Conservation (phyloP, 1,140 invertebrate genomes). For the Microplitis mediator region DNA sequence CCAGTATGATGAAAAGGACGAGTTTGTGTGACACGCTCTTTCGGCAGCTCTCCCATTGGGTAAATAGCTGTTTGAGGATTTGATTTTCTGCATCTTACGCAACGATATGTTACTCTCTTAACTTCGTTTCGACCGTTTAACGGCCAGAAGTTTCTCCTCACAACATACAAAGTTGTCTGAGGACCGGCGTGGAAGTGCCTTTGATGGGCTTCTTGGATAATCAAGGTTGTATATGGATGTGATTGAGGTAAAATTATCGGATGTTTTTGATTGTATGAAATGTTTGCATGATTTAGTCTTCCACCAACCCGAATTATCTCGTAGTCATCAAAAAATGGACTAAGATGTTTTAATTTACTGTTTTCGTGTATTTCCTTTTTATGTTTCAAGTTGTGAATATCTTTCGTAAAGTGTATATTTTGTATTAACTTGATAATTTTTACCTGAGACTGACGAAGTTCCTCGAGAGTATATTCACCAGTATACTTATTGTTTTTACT, state of each 20-base stretch:
- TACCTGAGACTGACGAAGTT: background rate
- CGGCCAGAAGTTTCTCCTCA: background rate
- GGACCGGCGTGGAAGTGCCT: background rate
- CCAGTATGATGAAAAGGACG: slow-evolving; percentile 2
- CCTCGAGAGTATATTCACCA: background rate
- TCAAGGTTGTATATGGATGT: background rate
- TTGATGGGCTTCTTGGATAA: background rate
- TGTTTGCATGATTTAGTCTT: background rate
- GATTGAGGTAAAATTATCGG: background rate
- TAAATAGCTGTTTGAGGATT: background rate
- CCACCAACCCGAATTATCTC: background rate
- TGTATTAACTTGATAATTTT: background rate
- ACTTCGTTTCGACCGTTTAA: background rate
- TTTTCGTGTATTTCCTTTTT: background rate
- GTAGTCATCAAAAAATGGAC: slow-evolving; percentile 1
- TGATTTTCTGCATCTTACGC: background rate
- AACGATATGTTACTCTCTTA: background rate
- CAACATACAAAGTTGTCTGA: background rate
- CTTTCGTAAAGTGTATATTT: background rate
- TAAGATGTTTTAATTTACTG: background rate
- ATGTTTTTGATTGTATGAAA: slow-evolving; percentile 2
- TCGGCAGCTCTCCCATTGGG: background rate
- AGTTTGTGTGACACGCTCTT: background rate
- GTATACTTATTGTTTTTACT: background rate
- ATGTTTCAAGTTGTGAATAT: background rate